phyloP scores from a whole-genome alignment of 2,797 vertebrate species.

The Myiothlypis chrysogaster region DNA sequence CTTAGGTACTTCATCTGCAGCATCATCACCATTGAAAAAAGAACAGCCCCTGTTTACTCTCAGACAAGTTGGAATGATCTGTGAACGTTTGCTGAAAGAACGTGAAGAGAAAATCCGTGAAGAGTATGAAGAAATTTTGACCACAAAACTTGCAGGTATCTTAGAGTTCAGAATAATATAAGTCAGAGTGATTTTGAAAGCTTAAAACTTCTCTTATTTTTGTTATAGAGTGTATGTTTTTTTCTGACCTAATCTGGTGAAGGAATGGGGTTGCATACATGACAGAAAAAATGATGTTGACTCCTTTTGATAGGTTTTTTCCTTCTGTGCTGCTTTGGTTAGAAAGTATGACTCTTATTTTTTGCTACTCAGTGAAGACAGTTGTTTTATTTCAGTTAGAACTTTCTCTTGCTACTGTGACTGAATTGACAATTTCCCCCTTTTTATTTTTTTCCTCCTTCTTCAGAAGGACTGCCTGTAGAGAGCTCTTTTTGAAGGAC shows the following conservation, averaged over 20 bases:
- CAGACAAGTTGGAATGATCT: conserved; percentile 96
- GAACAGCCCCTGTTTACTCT: conserved; percentile 96
- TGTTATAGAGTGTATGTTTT: not conserved
- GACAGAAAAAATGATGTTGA: not conserved
- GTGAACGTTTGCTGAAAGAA: conserved; percentile 95
- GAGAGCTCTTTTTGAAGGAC: conserved; percentile 20
- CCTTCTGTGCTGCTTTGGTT: not conserved
- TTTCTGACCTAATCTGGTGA: not conserved
- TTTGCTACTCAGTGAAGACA: not conserved
- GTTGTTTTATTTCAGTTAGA: conserved; percentile 27
- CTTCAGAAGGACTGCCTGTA: not conserved
- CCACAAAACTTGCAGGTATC: conserved; percentile 93
- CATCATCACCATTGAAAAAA: conserved; percentile 88
- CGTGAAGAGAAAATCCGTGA: conserved; percentile 94
- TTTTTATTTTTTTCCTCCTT: not conserved
- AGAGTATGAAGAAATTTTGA: conserved; percentile 95
- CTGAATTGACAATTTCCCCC: not conserved
- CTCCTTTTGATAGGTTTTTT: not conserved
- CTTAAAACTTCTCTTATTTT: not conserved
- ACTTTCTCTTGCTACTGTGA: not conserved
- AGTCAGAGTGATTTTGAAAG: not conserved
- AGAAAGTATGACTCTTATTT: not conserved
- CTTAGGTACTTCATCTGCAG: conserved; percentile 81
- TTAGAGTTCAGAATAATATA: not conserved
- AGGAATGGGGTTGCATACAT: not conserved